Base-by-base conservation (phyloP, 2,797 vertebrate genomes). In the Lerista edwardsae region DNA sequence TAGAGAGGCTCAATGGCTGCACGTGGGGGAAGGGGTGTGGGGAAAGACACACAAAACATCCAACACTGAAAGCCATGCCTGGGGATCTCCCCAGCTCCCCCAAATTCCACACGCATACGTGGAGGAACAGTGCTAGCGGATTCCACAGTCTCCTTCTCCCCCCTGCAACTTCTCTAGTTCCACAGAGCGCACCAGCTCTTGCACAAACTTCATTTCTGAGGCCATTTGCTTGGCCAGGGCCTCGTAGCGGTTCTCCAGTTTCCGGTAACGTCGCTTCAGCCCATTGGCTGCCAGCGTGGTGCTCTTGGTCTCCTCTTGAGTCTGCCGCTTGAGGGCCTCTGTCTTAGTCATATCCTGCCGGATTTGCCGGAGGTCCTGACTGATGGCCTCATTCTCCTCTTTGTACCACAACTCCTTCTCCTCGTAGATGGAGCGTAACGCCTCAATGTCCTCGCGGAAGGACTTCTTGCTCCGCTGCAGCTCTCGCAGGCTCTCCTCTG, bases 371-470 rank as follows among this genome's bases (percentile, higher is more conserved):
- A 99, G 95, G 93, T 99, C 97, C 23, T 96, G 94, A 84, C 97
- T 96, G 82, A 99, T 97, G 94, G 97, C 97, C 88, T 98, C 97
- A 0, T 98, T 98, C 94, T 99, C 98, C 95, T 99, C 98, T 41
- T 97, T 97, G 95, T 99, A 99, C 98, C 98, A 99, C 1, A 97
- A 95, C 93, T 99, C 98, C 94, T 99, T 98, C 95, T 99, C 98
- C 90, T 98, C 98, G 0, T 98, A 99, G 91, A 98, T 98, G 86
- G 98, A 98, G 36, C 97, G 94, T 90, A 99, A 96, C 0, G 98
- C 98, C 2, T 97, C 97, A 3, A 99, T 96, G 51, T 99, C 98
- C 83, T 99, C 98, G 0, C 94, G 97, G 93, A 97, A 99, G 0
- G 97, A 98, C 44, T 96, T 97, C 93, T 98, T 98, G 85, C 97